phyloP scores from a whole-genome alignment of 1,140 invertebrate genomes.

The Megalonaias nervosa region DNA sequence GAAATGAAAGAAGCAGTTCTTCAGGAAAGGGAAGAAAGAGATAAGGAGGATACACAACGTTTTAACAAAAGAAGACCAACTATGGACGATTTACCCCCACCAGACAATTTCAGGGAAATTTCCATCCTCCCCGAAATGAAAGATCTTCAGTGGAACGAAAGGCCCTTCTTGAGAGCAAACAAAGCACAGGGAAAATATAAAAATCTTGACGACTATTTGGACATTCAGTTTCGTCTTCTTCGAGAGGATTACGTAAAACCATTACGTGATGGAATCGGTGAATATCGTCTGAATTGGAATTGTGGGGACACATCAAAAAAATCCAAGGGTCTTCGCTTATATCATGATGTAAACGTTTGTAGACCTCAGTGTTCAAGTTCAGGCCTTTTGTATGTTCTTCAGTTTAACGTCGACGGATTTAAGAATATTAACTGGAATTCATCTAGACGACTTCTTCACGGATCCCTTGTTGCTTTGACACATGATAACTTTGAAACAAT shows the following conservation, averaged over 20 bases:
- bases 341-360: constrained; percentile 54
- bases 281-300: constrained; percentile 38
- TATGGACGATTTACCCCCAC: constrained; percentile 39
- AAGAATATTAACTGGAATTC: constrained; percentile 37
- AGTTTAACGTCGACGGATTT: constrained; percentile 57
- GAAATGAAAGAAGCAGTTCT: constrained; percentile 4
- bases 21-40: not conserved
- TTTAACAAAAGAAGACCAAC: constrained; percentile 7
- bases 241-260: constrained; percentile 78
- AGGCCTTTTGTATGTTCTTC: constrained; percentile 51
- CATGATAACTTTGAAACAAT: too few species aligned
- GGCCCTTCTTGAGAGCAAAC: constrained; percentile 75
- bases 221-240: constrained; percentile 83
- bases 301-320: constrained; percentile 13
- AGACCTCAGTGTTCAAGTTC: constrained; percentile 50
- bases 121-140: constrained; percentile 56
- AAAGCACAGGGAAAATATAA: constrained; percentile 77
- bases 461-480: too few species aligned
- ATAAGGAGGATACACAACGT: not conserved
- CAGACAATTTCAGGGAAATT: constrained; percentile 63
- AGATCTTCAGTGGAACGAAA: constrained; percentile 56
- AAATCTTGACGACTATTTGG: constrained; percentile 81
- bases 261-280: constrained; percentile 67
- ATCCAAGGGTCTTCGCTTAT: constrained; percentile 45
- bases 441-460: too few species aligned